Conservation (phyloP, 2,113 vertebrate genomes). For the Notarius lentiginosus region DNA sequence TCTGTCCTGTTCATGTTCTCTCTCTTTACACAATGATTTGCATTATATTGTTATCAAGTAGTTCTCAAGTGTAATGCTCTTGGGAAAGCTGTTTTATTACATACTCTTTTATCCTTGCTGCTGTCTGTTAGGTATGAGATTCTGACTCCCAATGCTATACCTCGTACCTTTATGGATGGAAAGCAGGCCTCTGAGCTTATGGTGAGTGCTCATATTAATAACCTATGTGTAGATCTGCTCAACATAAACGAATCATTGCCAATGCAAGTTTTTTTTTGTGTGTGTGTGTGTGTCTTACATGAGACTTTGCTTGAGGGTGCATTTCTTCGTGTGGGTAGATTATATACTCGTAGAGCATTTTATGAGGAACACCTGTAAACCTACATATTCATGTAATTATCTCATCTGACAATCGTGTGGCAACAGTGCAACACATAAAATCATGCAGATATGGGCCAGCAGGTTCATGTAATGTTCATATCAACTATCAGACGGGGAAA, state of each 20-base stretch:
- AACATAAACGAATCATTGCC: neutral
- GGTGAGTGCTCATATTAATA: constrained; percentile 65
- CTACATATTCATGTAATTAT: no score
- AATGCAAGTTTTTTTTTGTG: neutral
- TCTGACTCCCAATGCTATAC: constrained; percentile 89
- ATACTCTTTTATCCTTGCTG: neutral
- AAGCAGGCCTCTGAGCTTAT: constrained; percentile 90
- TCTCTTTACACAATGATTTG: neutral
- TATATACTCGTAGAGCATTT: neutral
- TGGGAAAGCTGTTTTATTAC: neutral
- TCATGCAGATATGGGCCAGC: no score
- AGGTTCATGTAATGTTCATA: no score
- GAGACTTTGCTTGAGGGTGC: neutral
- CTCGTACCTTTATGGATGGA: constrained; percentile 92
- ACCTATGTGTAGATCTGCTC: neutral
- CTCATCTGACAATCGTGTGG: no score
- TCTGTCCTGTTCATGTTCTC: neutral
- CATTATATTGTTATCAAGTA: neutral
- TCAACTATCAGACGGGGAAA: no score
- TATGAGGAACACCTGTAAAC: no score
- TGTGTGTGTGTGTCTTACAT: neutral
- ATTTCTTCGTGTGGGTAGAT: neutral
- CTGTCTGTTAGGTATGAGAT: constrained; percentile 82
- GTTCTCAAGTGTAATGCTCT: neutral
- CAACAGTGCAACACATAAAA: no score